These are phyloP conservation scores for Diarsia mendica DNA, from an alignment of 2,888 invertebrate genomes.

Conservation along the genomic window DNA sequence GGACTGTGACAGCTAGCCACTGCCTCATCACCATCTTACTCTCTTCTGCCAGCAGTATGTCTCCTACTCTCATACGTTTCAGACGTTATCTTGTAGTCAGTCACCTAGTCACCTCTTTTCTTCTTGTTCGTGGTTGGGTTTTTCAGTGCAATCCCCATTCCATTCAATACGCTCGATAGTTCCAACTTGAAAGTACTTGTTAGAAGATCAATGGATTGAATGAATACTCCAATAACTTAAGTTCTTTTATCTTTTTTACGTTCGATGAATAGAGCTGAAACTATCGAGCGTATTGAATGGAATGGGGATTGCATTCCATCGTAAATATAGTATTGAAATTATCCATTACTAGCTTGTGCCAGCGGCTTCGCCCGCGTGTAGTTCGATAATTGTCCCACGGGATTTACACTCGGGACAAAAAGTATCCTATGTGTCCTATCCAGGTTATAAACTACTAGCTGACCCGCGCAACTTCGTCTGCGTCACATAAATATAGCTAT, in stretches of 20 bases:
- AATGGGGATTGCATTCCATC: neutral
- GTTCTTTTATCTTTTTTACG: slow-evolving; percentile 8
- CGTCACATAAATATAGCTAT: too few species aligned
- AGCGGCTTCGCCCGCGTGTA: too few species aligned
- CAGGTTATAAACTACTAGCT: too few species aligned
- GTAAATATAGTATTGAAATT: neutral
- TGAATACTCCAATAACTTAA: slow-evolving; percentile 22
- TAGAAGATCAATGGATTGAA: slow-evolving; percentile 30
- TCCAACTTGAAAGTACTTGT: slow-evolving; percentile 4
- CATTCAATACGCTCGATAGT: too few species aligned
- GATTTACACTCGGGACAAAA: too few species aligned
- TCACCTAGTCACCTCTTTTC: neutral
- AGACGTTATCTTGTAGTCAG: neutral
- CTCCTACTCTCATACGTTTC: neutral
- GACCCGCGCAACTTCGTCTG: too few species aligned
- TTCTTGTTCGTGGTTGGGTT: neutral
- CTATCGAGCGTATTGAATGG: slow-evolving; percentile 15
- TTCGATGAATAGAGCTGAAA: slow-evolving; percentile 27
- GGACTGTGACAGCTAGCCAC: neutral
- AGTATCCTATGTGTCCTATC: too few species aligned
- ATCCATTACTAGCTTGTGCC: too few species aligned
- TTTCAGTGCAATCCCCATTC: too few species aligned
- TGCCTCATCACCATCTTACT: neutral
- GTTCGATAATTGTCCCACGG: too few species aligned
- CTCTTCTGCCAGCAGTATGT: neutral